phyloP scores from a whole-genome alignment of 2,888 invertebrate species.

The Andrena hattorfiana region DNA sequence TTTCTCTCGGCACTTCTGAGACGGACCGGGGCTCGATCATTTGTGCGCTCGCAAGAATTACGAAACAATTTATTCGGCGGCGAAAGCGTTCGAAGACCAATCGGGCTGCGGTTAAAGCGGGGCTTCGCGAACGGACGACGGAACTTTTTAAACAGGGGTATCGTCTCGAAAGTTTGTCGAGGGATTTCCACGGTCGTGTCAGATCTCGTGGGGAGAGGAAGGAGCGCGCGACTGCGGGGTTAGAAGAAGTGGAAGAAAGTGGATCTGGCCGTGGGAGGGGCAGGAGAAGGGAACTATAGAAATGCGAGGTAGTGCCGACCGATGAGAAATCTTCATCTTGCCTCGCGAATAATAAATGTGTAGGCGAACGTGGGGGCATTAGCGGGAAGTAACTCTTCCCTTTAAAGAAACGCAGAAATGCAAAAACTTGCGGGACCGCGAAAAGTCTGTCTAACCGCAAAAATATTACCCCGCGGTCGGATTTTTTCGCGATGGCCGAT shows the following conservation, averaged over 20 bases:
- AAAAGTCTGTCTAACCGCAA: constrained; percentile 25
- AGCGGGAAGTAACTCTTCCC: constrained; percentile 70
- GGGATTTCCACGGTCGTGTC: constrained; percentile 36
- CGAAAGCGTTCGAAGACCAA: constrained; percentile 22
- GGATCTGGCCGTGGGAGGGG: background rate
- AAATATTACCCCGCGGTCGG: constrained; percentile 18
- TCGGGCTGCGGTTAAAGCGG: constrained; percentile 11
- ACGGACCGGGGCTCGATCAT: too few species aligned
- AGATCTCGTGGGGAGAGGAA: constrained; percentile 2
- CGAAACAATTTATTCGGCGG: constrained; percentile 2
- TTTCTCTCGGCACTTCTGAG: background rate
- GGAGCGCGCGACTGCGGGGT: background rate
- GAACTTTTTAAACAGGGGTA: constrained; percentile 34
- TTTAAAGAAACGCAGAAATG: constrained; percentile 68
- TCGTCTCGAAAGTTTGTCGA: constrained; percentile 52
- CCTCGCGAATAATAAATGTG: constrained; percentile 74
- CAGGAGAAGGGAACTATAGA: constrained; percentile 22
- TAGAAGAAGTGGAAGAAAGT: constrained; percentile 6
- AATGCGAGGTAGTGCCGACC: constrained; percentile 5
- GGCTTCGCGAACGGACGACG: constrained; percentile 5
- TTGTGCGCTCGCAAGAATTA: background rate
- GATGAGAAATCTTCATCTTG: constrained; percentile 37
- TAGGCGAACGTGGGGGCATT: constrained; percentile 70
- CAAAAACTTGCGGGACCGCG: constrained; percentile 64
- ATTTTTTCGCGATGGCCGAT: constrained; percentile 13